These are phyloP conservation scores for Drosophila nigricruria DNA, from an alignment of 2,888 invertebrate species.

Conservation along the genomic window DNA sequence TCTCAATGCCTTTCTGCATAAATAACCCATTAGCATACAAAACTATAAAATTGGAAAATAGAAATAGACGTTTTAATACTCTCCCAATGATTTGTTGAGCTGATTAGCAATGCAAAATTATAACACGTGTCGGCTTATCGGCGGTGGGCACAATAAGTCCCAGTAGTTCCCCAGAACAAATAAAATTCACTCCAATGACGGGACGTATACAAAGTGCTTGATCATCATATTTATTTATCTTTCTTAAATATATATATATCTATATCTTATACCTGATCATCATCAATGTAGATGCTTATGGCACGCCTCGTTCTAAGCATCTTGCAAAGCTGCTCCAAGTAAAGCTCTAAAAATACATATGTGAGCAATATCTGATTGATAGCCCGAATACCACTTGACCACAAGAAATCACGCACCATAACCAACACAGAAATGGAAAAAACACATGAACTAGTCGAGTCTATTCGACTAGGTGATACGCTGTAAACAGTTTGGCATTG, in stretches of 20 bases:
- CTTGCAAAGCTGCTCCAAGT: conserved; percentile 32
- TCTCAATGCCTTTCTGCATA: not conserved
- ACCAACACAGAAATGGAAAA: not conserved
- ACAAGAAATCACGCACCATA: conserved; percentile 11
- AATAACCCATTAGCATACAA: conserved; percentile 20
- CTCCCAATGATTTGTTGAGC: conserved; percentile 7
- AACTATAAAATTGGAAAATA: not conserved
- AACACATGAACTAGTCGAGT: not conserved
- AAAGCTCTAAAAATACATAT: conserved; percentile 28
- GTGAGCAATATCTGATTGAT: conserved; percentile 1
- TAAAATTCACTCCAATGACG: conserved; percentile 7
- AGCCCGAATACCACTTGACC: conserved; percentile 24
- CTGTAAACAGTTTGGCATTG: not conserved
- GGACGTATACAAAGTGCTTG: conserved; percentile 36
- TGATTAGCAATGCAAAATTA: conserved; percentile 37
- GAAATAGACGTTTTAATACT: not conserved
- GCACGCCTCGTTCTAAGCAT: conserved; percentile 64
- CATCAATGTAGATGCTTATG: conserved; percentile 65
- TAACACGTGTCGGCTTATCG: conserved; percentile 16
- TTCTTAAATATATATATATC: not conserved
- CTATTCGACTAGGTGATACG: not conserved
- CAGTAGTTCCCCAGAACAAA: conserved; percentile 15
- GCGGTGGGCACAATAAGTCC: not conserved
- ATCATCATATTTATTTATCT: not conserved
- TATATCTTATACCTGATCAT: conserved; percentile 61